A percentile compares a stretch with the other conserved stretches of the same genome.
Evolutionary conservation across 2,113 vertebrate species (phyloP).

Genomic region (Channa maculata): DNA sequence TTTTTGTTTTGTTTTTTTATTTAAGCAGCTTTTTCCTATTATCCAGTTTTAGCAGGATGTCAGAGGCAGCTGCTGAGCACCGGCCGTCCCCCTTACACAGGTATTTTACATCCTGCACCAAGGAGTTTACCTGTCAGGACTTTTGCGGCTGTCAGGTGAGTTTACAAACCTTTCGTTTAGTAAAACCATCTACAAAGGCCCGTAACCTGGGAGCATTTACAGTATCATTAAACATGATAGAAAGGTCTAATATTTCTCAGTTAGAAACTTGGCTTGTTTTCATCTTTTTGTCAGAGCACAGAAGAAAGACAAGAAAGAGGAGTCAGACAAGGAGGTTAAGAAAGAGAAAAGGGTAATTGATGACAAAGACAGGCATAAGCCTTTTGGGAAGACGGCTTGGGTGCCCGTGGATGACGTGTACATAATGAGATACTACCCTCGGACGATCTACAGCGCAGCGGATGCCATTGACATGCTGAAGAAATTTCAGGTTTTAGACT

Average conservation of each 20-base stretch:
- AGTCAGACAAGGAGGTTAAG: constrained; percentile 60
- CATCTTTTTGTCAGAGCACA: constrained; percentile 59
- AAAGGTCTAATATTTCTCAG: background rate
- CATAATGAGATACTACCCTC: constrained; percentile 82
- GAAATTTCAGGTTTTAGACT: constrained; percentile 89
- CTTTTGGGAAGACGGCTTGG: constrained; percentile 77
- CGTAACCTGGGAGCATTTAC: too few relatives aligned
- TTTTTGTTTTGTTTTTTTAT: too few relatives aligned
- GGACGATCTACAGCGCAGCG: constrained; percentile 65
- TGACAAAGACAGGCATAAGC: constrained; percentile 77
- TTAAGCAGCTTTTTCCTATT: background rate
- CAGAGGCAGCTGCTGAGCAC: constrained; percentile 65
- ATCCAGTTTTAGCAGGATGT: constrained; percentile 74
- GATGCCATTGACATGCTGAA: constrained; percentile 89
- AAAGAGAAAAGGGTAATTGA: constrained; percentile 60
- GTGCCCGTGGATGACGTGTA: constrained; percentile 89
- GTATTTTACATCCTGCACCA: background rate
- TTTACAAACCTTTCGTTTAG: background rate
- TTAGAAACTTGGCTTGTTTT: background rate
- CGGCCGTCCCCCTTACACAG: constrained; percentile 3
- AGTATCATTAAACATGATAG: too few relatives aligned
- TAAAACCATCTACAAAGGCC: background rate
- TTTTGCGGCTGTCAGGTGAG: constrained; percentile 78
- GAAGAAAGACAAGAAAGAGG: constrained; percentile 68
- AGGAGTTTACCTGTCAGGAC: constrained; percentile 62